Conservation (phyloP, 30 jellyfish, hydroid and myxozoan genomes). For the Hydractinia echinata region DNA sequence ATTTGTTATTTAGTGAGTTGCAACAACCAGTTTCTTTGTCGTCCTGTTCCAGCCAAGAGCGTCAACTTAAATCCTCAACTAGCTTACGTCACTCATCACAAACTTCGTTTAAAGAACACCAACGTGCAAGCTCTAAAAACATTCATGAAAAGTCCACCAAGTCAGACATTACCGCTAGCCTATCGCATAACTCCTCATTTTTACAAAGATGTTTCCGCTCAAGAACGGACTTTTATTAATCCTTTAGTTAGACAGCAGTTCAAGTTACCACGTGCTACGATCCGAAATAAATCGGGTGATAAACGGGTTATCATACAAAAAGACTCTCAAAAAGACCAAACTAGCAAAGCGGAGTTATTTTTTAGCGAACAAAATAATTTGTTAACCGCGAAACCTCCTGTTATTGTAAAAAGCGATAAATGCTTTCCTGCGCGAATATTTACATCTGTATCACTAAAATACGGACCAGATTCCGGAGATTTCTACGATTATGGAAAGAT, state of each 20-base stretch:
- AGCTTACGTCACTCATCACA: conserved; percentile 50
- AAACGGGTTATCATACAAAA: conserved; percentile 11
- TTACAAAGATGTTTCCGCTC: not conserved
- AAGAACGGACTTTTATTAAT: not conserved
- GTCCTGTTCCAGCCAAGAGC: conserved; percentile 72
- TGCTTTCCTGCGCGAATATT: conserved; percentile 79
- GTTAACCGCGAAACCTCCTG: not conserved
- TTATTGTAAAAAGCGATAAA: conserved; percentile 46
- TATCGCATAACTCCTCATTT: too few relatives aligned
- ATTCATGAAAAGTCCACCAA: not conserved
- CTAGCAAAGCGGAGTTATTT: not conserved
- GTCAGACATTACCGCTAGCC: not conserved
- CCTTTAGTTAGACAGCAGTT: conserved; percentile 1
- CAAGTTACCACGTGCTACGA: not conserved
- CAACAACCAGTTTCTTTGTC: conserved; percentile 66
- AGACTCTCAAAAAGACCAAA: not conserved
- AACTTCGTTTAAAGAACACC: not conserved
- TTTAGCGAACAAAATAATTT: not conserved
- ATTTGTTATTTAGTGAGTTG: conserved; percentile 88
- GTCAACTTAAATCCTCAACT: conserved; percentile 67
- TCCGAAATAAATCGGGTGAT: not conserved
- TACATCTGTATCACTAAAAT: conserved; percentile 77
- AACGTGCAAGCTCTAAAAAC: not conserved
- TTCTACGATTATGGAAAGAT: conserved; percentile 92
- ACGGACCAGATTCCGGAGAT: conserved; percentile 94